Evolutionary conservation across 2,888 invertebrate species (phyloP), one percentile per base, ranked within the genome.

Genomic region (Herminia tarsipennalis): DNA sequence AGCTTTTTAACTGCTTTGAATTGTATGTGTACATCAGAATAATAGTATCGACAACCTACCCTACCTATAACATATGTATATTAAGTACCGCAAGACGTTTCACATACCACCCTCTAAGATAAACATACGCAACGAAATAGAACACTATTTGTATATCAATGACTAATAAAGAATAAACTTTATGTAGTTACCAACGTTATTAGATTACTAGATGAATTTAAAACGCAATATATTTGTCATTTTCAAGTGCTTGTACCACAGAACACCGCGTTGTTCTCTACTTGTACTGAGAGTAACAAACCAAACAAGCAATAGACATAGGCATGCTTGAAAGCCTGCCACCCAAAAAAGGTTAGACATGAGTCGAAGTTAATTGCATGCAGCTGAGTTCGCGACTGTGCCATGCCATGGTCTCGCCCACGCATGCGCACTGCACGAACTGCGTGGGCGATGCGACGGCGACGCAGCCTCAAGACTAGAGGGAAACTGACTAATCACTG

Each of bases 341-440:
- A 24, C 36, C 64, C 61, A 33, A 60, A 64, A 56, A 63, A 46
- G 61, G 63, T 39, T 21, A 48, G 51, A 44, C 28, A 47, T 39
- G n/a, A n/a, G 37, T 42, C 22, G 36, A 45, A 55, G 49, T 64
- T 64, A 64, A 55, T 64, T 61, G 65, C 33, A 37, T 40, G 43
- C 21, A 42, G 22, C 24, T 38, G 12, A 34, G 12, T 21, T 18
- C n/a, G 8, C 14, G 21, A 21, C 13, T 4, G 17, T 22, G 22
- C 22, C 6, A 10, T 4, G 30, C 24, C n/a, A 21, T 21, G 18
- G 22, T 24, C 22, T 24, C 29, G 45, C 60, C 64, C 53, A 60
- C 61, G 54, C 57, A 18, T 1, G 39, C 46, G 22, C 38, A 41
- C 45, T 42, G 13, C 9, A 41, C 32, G 24, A 20, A 33, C 22